Base-by-base conservation (phyloP, 2,888 invertebrate species). In the Hypolimnas misippus region DNA sequence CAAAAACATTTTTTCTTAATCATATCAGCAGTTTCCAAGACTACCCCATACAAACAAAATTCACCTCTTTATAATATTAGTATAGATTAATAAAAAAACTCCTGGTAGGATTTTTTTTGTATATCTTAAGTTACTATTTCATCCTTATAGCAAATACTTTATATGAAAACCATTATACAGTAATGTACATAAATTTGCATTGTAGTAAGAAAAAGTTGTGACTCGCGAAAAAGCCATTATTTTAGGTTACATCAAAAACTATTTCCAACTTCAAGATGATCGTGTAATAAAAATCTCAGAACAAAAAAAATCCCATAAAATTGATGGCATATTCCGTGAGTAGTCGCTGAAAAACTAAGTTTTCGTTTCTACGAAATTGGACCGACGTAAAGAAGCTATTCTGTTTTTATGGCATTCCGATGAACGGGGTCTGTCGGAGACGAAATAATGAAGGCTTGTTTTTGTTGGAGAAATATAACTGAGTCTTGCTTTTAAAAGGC, bases 291-390 rank as follows among this genome's bases (percentile, higher is more conserved):
- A 40, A 40, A 14, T 16, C 16, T 40, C 2, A 5, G 40, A 40
- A 14, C 40, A 40, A 40, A 5, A 25, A 51, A 60, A 64, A 74
- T 62, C 72, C 71, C 71, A 76, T 74, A 73, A 76, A 78, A 73
- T 73, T 75, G 74, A 77, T 76, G 70, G 63, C 64, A 57, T 64
- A 65, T 63, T 59, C n/a, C 57, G 44, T 42, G 61, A 65, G 29
- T 67, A 62, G 67, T 65, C 46, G 16, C 19, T 17, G 52, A 52
- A 59, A 60, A 60, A 55, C 55, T 62, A 61, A 62, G 59, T 62
- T 65, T 21, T 65, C 63, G 57, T 65, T 63, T 65, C 60, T 57
- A 52, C 57, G 57, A 68, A 69, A 72, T 72, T 69, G 71, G 62
- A 60, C 55, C 40, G 56, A 56, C 66, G 68, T 62, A 63, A 65